phyloP scores from a whole-genome alignment of 2,797 vertebrate genomes.

The Myripristis murdjan region DNA sequence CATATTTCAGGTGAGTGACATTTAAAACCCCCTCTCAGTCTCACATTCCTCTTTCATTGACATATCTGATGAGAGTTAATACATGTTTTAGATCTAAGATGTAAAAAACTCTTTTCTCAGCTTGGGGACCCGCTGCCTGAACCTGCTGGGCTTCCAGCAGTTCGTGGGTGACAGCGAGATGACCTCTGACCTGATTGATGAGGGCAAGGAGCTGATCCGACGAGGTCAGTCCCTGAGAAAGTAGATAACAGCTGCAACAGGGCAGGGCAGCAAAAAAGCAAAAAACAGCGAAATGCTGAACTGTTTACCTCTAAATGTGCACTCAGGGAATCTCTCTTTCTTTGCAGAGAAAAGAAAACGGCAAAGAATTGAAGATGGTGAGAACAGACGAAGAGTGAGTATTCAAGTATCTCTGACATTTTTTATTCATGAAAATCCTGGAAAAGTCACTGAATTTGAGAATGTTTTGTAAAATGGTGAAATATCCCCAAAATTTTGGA shows the following conservation, averaged over 20 bases:
- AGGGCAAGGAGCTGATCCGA: constrained; percentile 96
- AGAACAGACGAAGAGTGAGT: constrained; percentile 94
- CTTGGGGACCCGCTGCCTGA: constrained; percentile 96
- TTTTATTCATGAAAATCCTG: no score
- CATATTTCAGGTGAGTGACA: constrained; percentile 93
- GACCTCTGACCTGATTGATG: constrained; percentile 97
- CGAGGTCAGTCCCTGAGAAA: constrained; percentile 83
- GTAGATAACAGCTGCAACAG: background rate
- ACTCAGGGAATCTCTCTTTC: background rate
- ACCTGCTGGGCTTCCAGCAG: constrained; percentile 97
- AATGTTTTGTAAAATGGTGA: no score
- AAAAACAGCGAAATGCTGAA: background rate
- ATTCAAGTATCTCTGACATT: background rate
- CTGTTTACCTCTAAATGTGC: background rate
- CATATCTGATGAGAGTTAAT: no score
- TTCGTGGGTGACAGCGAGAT: constrained; percentile 97
- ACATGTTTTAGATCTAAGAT: no score
- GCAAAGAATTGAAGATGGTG: constrained; percentile 94
- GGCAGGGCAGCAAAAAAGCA: background rate
- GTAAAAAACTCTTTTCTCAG: constrained; percentile 72
- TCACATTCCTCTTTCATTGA: background rate
- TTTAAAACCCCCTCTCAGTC: background rate
- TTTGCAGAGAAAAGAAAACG: constrained; percentile 94
- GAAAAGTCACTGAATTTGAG: no score
- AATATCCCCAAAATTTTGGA: no score